A percentile compares a stretch with the other conserved stretches of the same genome.
Conservation (phyloP, 2,888 invertebrate genomes). For the Archips xylosteana region DNA sequence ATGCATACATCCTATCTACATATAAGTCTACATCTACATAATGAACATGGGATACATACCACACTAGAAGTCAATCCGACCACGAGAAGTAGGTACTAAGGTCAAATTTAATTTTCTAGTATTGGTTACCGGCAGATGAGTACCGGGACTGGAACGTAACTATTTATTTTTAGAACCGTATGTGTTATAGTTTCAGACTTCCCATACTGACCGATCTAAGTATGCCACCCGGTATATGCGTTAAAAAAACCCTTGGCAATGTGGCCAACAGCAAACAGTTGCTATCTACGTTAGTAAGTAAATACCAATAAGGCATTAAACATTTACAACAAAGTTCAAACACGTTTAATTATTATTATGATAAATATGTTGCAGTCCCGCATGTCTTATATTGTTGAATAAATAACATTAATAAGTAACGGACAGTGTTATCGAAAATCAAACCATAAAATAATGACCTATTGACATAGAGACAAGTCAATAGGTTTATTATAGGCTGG, state of each 20-base stretch:
- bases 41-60: no score
- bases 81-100: no score
- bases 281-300: background rate
- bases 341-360: background rate
- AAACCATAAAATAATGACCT: conserved; percentile 22
- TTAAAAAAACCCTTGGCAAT: background rate
- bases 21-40: no score
- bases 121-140: no score
- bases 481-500: background rate
- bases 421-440: conserved; percentile 17
- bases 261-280: background rate
- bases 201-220: no score
- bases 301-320: background rate
- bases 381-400: background rate
- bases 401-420: conserved; percentile 1
- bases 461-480: conserved; percentile 6
- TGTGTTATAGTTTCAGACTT: no score
- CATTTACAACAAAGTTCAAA: conserved; percentile 8
- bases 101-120: no score
- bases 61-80: no score
- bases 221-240: no score
- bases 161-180: no score
- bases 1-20: no score
- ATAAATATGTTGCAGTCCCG: background rate
- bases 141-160: no score